A percentile compares a stretch with the other conserved stretches of the same genome.
Conservation (phyloP, 1,140 invertebrate genomes). For the Bombus soroeensis region DNA sequence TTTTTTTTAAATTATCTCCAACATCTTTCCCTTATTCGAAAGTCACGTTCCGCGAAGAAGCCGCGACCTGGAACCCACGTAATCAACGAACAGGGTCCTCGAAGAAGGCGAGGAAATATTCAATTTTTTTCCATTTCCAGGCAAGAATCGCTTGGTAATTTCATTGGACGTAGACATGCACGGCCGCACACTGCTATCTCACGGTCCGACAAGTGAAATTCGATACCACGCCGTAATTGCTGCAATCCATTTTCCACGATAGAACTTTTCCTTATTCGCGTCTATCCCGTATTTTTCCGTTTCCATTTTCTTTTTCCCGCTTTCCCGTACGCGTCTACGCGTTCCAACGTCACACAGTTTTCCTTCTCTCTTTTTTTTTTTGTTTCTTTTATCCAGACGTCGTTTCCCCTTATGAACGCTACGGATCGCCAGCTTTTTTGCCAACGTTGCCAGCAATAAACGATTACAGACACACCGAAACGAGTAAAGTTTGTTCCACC, state of each 20-base stretch:
- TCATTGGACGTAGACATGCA: background rate
- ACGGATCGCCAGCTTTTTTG: background rate
- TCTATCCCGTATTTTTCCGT: background rate
- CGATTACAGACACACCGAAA: background rate
- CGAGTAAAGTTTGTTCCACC: background rate
- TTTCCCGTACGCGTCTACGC: background rate
- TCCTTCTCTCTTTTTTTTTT: background rate
- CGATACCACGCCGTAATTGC: slow-evolving; percentile 7
- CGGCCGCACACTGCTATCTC: too few relatives aligned
- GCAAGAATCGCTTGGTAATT: background rate
- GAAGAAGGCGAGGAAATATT: background rate
- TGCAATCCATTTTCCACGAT: slow-evolving; percentile 24
- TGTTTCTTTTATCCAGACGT: background rate
- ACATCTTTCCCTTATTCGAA: background rate
- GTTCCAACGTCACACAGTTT: background rate
- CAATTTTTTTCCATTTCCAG: slow-evolving; percentile 18
- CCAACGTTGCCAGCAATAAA: slow-evolving; percentile 10
- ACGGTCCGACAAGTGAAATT: slow-evolving; percentile 9
- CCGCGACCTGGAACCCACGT: background rate
- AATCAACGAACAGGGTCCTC: slow-evolving; percentile 11
- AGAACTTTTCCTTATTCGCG: slow-evolving; percentile 14
- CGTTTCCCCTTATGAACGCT: background rate
- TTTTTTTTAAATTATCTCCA: background rate
- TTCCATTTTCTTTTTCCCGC: background rate
- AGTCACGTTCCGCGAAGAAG: background rate